Conservation (phyloP, 2,888 invertebrate species). For the Hirtodrosophila cameraria region DNA sequence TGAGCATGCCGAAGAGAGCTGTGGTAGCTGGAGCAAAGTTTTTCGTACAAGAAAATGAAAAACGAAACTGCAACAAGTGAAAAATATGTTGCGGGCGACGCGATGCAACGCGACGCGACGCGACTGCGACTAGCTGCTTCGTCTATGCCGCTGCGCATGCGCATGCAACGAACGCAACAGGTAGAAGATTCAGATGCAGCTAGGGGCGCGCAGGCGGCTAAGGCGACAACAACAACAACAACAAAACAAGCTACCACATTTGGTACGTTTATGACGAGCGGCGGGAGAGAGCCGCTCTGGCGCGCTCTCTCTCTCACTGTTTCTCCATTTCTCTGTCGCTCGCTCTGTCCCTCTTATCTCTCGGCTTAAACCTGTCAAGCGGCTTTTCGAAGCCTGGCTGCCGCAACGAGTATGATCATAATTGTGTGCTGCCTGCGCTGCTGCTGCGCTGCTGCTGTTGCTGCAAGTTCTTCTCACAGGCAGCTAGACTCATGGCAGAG, state of each 20-base stretch:
- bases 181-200: conserved; percentile 48
- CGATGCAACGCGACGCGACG: conserved; percentile 26
- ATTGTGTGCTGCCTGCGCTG: conserved; percentile 41
- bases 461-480: conserved; percentile 44
- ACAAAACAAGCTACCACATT: conserved; percentile 74
- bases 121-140: conserved; percentile 22
- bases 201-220: conserved; percentile 31
- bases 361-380: conserved; percentile 72
- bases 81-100: conserved; percentile 75
- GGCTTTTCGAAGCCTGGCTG: conserved; percentile 68
- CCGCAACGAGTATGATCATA: conserved; percentile 58
- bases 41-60: conserved; percentile 78
- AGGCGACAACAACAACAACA: conserved; percentile 10
- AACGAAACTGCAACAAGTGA: conserved; percentile 82
- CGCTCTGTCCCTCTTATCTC: too few relatives aligned
- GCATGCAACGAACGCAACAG: conserved; percentile 53
- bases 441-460: conserved; percentile 39
- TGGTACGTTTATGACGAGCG: conserved; percentile 64
- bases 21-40: conserved; percentile 30
- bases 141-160: conserved; percentile 40
- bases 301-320: conserved; percentile 17
- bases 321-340: conserved; percentile 14
- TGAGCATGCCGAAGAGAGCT: conserved; percentile 38
- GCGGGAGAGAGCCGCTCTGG: conserved; percentile 33
- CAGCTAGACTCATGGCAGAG: conserved; percentile 44